Conservation (phyloP, 2,888 invertebrate genomes). For the Coenonympha arcania region DNA sequence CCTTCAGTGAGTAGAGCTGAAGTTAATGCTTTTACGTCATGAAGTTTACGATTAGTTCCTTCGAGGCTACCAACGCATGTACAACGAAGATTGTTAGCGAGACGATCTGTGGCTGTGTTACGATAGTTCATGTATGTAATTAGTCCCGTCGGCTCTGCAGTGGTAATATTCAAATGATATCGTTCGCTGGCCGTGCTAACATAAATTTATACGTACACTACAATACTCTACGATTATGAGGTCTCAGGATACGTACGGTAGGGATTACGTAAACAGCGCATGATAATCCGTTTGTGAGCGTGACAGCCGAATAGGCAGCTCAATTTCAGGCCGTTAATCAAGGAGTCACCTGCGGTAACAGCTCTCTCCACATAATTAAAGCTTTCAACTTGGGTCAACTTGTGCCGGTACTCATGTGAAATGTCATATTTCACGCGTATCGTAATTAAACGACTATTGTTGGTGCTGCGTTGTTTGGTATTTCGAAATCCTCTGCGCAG, state of each 20-base stretch:
- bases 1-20: neutral
- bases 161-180: slow-evolving; percentile 4
- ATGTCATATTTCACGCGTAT: slow-evolving; percentile 69
- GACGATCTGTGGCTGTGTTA: neutral
- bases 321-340: slow-evolving; percentile 68
- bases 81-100: no score
- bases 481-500: no score
- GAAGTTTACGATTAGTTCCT: no score
- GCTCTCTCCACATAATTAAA: slow-evolving; percentile 69
- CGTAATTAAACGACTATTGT: slow-evolving; percentile 36
- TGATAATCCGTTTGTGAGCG: slow-evolving; percentile 66
- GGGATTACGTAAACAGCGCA: slow-evolving; percentile 46
- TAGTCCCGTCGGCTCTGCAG: neutral
- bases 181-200: neutral
- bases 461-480: slow-evolving; percentile 1
- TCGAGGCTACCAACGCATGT: no score
- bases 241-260: slow-evolving; percentile 24
- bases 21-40: no score
- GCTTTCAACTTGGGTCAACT: slow-evolving; percentile 67
- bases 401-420: slow-evolving; percentile 62
- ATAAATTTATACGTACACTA: slow-evolving; percentile 5
- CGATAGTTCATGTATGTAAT: neutral
- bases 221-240: slow-evolving; percentile 15
- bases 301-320: slow-evolving; percentile 69
- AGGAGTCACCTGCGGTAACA: slow-evolving; percentile 73